Conservation (phyloP, 1,140 invertebrate genomes). For the Brachionus rubens region DNA sequence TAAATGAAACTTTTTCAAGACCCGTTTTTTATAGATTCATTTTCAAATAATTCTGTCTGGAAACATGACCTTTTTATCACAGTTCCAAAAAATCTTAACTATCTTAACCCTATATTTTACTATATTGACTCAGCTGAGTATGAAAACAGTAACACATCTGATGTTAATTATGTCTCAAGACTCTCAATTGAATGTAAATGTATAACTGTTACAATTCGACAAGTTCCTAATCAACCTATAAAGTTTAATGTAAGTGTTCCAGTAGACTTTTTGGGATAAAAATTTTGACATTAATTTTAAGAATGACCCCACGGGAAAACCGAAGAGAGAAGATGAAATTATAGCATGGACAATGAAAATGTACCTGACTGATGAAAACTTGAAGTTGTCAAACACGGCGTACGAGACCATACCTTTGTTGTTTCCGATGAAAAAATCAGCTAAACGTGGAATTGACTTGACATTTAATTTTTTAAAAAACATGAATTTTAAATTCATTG, state of each 20-base stretch:
- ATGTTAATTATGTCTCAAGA: not conserved
- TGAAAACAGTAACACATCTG: not conserved
- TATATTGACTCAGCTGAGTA: not conserved
- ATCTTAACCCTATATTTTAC: not conserved
- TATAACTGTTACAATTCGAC: not conserved
- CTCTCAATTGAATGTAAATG: not conserved
- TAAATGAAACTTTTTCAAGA: not conserved
- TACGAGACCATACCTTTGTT: not conserved
- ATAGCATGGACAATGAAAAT: not conserved
- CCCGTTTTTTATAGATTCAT: not conserved
- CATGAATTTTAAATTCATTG: not conserved
- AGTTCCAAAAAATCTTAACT: not conserved
- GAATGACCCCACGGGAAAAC: not conserved
- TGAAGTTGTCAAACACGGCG: not conserved
- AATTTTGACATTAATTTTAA: not conserved
- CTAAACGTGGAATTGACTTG: not conserved
- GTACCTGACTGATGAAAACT: not conserved
- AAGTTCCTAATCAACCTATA: constrained; percentile 10
- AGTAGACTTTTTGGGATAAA: not conserved
- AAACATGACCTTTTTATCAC: not conserved
- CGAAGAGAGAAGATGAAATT: not conserved
- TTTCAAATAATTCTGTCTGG: not conserved
- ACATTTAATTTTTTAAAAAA: not conserved
- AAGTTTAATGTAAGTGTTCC: not conserved
- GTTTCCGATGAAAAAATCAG: not conserved